Evolutionary conservation across 2,888 invertebrate species (phyloP), one percentile per base, ranked within the genome.

Genomic region (Eurytoma adleriae): DNA sequence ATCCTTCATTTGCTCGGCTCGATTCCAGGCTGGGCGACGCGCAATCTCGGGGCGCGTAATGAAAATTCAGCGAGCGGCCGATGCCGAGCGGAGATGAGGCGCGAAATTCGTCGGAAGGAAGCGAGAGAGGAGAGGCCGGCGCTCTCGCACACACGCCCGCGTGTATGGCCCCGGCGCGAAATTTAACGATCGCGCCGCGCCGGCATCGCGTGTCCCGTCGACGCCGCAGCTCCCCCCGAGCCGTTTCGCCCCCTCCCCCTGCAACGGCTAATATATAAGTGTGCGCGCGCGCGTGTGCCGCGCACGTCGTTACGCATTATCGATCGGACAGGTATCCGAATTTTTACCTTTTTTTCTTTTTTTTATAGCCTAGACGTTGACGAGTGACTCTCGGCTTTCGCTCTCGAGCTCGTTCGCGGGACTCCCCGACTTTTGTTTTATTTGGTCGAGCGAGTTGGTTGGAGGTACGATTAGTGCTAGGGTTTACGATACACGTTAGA

Each of bases 41-140:
- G 40, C 67, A 78, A 78, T 71, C 78, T 78, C 66, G 59, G 24
- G 20, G 59, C 52, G 40, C 40, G 52, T 72, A 72, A 78, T 78
- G 67, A 61, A 72, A 78, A 78, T 70, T 54, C 40, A 59, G 68
- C 61, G 62, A 59, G 61, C 40, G 69, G 62, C 68, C 70, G n/a
- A 62, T 64, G 64, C 70, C 48, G 57, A 54, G 64, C 72, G 76
- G 72, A 72, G 67, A 68, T 77, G 72, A 66, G 62, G 68, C 62
- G 62, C 30, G 18, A 80, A 72, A 40, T 68, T 62, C 54, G 68
- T 30, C 61, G 76, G 68, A 77, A 72, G 68, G 30, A 70, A 56
- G 62, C 24, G 48, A 64, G 64, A 54, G 40, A 66, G 64, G 69
- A 69, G 30, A 27, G 40, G 4, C n/a, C 18, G 30, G 30, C 40